These are phyloP conservation scores for Sebastiscus albofasciatus DNA, from an alignment of 2,797 vertebrate genomes.

Conservation along the genomic window DNA sequence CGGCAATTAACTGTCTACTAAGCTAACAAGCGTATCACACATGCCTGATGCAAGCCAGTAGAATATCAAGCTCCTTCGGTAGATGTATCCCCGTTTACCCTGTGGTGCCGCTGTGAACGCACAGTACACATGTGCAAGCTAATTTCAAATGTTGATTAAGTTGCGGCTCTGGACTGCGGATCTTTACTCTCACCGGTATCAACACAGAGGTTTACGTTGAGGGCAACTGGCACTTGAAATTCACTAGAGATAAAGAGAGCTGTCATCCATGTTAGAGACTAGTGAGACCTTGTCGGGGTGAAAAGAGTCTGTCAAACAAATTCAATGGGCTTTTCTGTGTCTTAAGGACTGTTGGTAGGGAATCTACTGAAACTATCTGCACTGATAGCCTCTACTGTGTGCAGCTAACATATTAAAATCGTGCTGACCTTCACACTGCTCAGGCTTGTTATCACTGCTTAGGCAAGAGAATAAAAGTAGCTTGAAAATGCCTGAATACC, in stretches of 20 bases:
- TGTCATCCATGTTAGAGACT: constrained; percentile 21
- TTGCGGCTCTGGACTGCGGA: constrained; percentile 37
- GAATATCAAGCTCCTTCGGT: constrained; percentile 65
- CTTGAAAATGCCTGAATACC: constrained; percentile 20
- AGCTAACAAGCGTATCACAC: constrained; percentile 81
- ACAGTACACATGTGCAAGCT: constrained; percentile 24
- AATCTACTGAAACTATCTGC: constrained; percentile 56
- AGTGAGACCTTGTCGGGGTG: constrained; percentile 21
- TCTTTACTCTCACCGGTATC: constrained; percentile 31
- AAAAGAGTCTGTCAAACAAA: constrained; percentile 14
- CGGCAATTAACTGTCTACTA: constrained; percentile 84
- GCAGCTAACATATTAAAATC: constrained; percentile 54
- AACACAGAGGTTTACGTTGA: constrained; percentile 20
- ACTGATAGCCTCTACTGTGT: constrained; percentile 28
- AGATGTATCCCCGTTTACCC: constrained; percentile 66
- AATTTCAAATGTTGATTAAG: constrained; percentile 53
- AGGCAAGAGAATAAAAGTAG: neutral
- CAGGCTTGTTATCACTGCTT: constrained; percentile 44
- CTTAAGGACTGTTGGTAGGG: constrained; percentile 51
- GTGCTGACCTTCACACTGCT: constrained; percentile 56
- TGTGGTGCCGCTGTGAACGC: constrained; percentile 41
- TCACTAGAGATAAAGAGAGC: constrained; percentile 16
- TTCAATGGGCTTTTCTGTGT: constrained; percentile 37
- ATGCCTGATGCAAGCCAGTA: constrained; percentile 82
- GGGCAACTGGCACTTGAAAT: constrained; percentile 32